Base-by-base conservation (phyloP, 2,113 vertebrate genomes). In the Melanerpes formicivorus region DNA sequence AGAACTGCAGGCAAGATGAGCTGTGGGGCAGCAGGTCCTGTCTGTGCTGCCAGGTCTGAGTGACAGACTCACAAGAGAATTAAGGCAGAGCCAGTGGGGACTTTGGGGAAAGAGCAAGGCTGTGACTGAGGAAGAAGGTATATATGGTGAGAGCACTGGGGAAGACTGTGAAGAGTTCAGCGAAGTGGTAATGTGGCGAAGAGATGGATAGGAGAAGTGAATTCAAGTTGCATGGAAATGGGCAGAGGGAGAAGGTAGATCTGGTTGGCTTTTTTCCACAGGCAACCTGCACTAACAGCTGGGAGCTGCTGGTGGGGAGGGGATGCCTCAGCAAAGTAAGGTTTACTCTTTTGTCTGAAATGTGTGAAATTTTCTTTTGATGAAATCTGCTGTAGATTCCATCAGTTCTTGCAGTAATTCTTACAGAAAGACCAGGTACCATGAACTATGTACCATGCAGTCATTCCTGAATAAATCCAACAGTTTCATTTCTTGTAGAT, bases 1-100 rank as follows among this genome's bases (percentile, higher is more conserved):
- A 32, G 52, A 82, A 32, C 65, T 56, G 69, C 58, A 25, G 26
- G 48, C 18, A 19, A 22, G 27, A 18, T 18, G 30, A 30, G 25
- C 21, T 26, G 56, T 16, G 44, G 37, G 50, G 29, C 84, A 69
- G 60, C 4, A 2, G 29, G 22, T 81, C 56, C 44, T 17, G 25
- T 50, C 71, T 32, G 12, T 14, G 21, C 46, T 59, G 54, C 74
- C 55, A 27, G 15, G 3, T 62, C 23, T 0, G 0, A n/a, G 44
- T 34, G 77, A 65, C 19, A 44, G 42, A 55, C 30, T 18, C 19
- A 18, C 8, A 10, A 18, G 60, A 62, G 13, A 8, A 15, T 14
- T 25, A n/a, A 76, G 55, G 34, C 10, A n/a, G 10, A 72, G 25
- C 18, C 42, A 40, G 37, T 0, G 5, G 32, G 64, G 59, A 17